phyloP scores from a whole-genome alignment of 2,888 invertebrate genomes.

The Caprella mutica region DNA sequence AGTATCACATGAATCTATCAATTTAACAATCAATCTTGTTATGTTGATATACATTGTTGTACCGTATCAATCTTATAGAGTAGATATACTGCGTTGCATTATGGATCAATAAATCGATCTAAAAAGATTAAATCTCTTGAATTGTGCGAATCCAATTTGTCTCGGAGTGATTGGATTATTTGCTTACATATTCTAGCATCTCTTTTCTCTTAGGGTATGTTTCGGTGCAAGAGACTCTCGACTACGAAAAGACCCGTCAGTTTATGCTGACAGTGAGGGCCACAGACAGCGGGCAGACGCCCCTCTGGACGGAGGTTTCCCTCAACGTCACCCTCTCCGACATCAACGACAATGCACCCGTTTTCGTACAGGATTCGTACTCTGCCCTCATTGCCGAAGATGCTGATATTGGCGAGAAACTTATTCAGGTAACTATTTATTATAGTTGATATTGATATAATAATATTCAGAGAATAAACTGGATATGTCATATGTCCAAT shows the following conservation, averaged over 20 bases:
- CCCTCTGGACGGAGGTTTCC: constrained; percentile 74
- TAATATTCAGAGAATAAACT: no score
- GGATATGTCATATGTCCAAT: no score
- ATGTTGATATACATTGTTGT: no score
- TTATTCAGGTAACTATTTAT: constrained; percentile 28
- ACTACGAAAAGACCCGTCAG: constrained; percentile 73
- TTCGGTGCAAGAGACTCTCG: constrained; percentile 62
- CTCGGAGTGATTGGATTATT: no score
- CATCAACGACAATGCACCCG: constrained; percentile 76
- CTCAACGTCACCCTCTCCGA: constrained; percentile 75
- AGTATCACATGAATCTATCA: no score
- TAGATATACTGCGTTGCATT: no score
- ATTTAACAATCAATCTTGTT: no score
- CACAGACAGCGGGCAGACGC: constrained; percentile 75
- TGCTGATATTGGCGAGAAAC: constrained; percentile 53
- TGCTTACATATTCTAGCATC: neutral
- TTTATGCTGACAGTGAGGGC: constrained; percentile 83
- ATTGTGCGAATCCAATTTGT: no score
- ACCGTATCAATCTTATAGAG: no score
- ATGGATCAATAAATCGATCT: no score
- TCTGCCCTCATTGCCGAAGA: constrained; percentile 67
- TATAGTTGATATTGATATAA: no score
- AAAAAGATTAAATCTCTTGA: no score
- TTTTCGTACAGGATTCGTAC: constrained; percentile 65
- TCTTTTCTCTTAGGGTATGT: constrained; percentile 51